Evolutionary conservation across 2,797 vertebrate species (phyloP).

Genomic region (Danio choprae): DNA sequence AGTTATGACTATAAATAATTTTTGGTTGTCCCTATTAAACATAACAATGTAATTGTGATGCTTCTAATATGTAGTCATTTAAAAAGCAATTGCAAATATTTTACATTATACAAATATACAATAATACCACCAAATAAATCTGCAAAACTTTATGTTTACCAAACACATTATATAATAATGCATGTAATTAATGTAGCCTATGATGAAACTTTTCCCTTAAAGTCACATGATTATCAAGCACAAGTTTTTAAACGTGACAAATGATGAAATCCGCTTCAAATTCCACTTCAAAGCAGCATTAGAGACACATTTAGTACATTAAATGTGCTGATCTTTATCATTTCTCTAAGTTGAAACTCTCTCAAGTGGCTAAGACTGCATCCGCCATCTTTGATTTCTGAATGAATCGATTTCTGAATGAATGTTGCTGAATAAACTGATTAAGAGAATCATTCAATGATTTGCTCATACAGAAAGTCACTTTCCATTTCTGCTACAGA

Average conservation of each 20-base stretch:
- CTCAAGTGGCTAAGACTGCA: background rate
- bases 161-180: background rate
- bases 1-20: background rate
- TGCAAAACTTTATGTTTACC: background rate
- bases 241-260: no score
- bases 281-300: no score
- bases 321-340: no score
- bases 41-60: background rate
- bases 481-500: no score
- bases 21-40: background rate
- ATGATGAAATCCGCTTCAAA: no score
- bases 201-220: background rate
- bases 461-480: background rate
- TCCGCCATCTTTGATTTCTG: background rate
- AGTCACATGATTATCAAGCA: no score
- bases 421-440: background rate
- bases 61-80: background rate
- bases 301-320: no score
- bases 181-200: background rate
- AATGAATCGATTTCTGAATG: background rate
- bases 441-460: background rate
- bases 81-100: background rate
- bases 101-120: background rate
- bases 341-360: no score
- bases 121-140: background rate